phyloP scores from a whole-genome alignment of 2,888 invertebrate species.

The Pteria penguin region DNA sequence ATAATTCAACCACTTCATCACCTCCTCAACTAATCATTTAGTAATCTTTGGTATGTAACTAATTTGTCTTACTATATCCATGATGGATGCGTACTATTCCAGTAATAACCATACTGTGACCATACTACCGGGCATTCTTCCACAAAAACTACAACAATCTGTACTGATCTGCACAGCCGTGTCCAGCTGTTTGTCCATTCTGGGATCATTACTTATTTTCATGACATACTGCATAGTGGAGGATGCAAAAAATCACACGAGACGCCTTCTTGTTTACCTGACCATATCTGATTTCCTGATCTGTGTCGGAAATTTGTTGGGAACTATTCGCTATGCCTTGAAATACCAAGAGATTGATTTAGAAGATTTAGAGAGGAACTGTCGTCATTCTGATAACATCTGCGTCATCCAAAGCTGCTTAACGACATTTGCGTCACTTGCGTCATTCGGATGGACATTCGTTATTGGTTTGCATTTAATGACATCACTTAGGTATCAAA shows the following conservation, averaged over 20 bases:
- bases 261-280: constrained; percentile 52
- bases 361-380: background rate
- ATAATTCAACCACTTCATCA: too few species aligned
- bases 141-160: background rate
- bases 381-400: constrained; percentile 18
- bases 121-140: background rate
- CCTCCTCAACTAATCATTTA: too few species aligned
- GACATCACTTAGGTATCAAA: constrained; percentile 11
- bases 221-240: constrained; percentile 43
- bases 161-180: constrained; percentile 11
- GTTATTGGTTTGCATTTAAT: constrained; percentile 45
- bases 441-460: constrained; percentile 49
- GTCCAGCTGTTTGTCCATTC: constrained; percentile 45
- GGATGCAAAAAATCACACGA: constrained; percentile 36
- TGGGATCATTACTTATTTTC: constrained; percentile 54
- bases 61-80: too few species aligned
- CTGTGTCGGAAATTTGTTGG: constrained; percentile 49
- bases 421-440: constrained; percentile 47
- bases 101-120: too few species aligned
- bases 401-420: constrained; percentile 48
- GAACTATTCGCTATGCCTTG: constrained; percentile 21
- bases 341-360: background rate
- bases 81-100: too few species aligned
- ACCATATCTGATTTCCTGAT: constrained; percentile 53
- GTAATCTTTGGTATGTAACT: too few species aligned